Evolutionary conservation across 2,888 invertebrate genomes (phyloP), one percentile per base, ranked within the genome.

Genomic region (Clepsis dumicolana): DNA sequence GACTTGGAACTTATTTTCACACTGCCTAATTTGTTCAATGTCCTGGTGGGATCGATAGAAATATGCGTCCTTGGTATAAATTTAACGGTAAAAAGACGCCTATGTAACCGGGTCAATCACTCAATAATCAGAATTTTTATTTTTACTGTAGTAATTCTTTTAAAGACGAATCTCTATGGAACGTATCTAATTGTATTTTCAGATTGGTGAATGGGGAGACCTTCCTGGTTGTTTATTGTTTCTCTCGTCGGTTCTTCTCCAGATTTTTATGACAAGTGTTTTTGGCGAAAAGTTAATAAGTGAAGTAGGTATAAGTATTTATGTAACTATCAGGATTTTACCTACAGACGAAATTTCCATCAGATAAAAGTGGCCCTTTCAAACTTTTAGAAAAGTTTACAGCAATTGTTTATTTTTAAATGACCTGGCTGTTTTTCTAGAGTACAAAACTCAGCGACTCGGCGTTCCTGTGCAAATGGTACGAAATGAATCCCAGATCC

Each of bases 41-140:
- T 91, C 48, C 65, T 91, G 41, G 77, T 91, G 18, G 91, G 90
- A 12, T 91, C 92, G 1, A 56, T 90, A 35, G 84, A 87, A 79
- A 91, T 91, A 77, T 92, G 92, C 71, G 91, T 87, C 29, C 83
- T 91, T 10, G 90, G 90, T 63, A 92, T 92, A 73, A 90, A 88
- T 79, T 78, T 92, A 70, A 87, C 85, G 83, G 92, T 91, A 81
- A 75, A 74, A 18, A 8, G 7, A 29, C 7, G 7, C 29, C 7
- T 84, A 85, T 56, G 76, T 82, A 10, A 87, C 89, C 88, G 86
- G n/a, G n/a, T n/a, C n/a, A n/a, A n/a, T n/a, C n/a, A n/a, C n/a
- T n/a, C n/a, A n/a, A n/a, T n/a, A n/a, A n/a, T n/a, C n/a, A n/a
- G n/a, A n/a, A n/a, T n/a, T n/a, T n/a, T n/a, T n/a, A n/a, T n/a